Conservation (phyloP, 2,113 vertebrate species). For the Crotalus horridus region DNA sequence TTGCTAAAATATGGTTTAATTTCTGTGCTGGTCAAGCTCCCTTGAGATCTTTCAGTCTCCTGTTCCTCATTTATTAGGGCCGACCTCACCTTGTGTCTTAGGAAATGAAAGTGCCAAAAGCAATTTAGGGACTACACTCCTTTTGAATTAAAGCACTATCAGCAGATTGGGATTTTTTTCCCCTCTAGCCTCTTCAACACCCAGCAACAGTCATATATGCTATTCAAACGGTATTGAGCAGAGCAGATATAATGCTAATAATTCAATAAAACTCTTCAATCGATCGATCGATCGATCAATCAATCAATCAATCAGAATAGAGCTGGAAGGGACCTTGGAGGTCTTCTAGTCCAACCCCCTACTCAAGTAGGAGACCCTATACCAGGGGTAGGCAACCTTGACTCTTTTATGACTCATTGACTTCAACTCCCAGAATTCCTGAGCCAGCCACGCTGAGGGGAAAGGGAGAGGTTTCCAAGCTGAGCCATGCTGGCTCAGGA, state of each 20-base stretch:
- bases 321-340: too few species aligned
- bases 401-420: too few species aligned
- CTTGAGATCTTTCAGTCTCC: slow-evolving; percentile 27
- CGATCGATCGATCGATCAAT: too few species aligned
- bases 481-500: too few species aligned
- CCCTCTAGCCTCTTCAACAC: neutral
- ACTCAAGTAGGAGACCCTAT: too few species aligned
- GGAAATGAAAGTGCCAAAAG: neutral
- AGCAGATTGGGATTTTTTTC: neutral
- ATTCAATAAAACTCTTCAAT: neutral
- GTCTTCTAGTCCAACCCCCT: too few species aligned
- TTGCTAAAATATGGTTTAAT: slow-evolving; percentile 36
- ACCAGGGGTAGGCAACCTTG: too few species aligned
- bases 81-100: neutral
- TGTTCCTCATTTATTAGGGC: neutral
- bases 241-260: neutral
- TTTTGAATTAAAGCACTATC: neutral
- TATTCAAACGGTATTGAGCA: neutral
- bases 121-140: neutral
- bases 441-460: too few species aligned
- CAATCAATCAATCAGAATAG: too few species aligned
- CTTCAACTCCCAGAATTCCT: too few species aligned
- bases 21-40: neutral
- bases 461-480: too few species aligned
- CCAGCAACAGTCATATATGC: neutral